Percentiles rank a stretch among this genome's conserved stretches.
phyloP scores from a whole-genome alignment of 2,113 vertebrate species.

The Piprites chloris region DNA sequence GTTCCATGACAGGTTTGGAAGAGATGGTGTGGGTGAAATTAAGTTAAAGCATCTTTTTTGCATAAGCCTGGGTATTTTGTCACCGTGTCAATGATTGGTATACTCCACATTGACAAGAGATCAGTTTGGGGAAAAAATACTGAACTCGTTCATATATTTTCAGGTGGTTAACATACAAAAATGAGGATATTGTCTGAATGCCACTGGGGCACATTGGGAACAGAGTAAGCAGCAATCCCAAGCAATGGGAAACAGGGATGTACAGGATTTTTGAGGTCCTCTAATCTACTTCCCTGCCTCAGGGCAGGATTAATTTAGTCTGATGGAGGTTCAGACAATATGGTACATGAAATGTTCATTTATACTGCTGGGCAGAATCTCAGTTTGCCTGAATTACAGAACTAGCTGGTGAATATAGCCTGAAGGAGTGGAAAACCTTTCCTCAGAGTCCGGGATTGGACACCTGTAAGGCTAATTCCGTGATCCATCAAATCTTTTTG shows the following conservation, averaged over 20 bases:
- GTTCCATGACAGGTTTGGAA: not conserved
- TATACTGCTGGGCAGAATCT: not conserved
- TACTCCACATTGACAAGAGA: not conserved
- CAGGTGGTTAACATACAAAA: not conserved
- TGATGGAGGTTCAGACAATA: not conserved
- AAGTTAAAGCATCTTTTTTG: not conserved
- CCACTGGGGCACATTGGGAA: not conserved
- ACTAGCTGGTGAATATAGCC: not conserved
- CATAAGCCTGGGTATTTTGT: not conserved
- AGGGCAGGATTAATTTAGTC: not conserved
- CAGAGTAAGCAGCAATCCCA: not conserved
- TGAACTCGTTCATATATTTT: not conserved
- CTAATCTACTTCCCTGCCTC: not conserved
- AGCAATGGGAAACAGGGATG: not conserved
- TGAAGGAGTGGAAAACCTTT: not conserved
- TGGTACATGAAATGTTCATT: not conserved
- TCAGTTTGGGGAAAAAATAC: not conserved
- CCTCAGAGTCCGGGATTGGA: not conserved
- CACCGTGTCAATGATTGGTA: accelerated
- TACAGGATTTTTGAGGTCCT: not conserved
- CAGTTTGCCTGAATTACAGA: not conserved
- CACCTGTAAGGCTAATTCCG: not conserved
- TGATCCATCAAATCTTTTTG: not conserved
- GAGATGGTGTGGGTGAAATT: not conserved
- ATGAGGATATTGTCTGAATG: not conserved